Evolutionary conservation across 2,888 invertebrate genomes (phyloP).

Genomic region (Cremastinae sp.): DNA sequence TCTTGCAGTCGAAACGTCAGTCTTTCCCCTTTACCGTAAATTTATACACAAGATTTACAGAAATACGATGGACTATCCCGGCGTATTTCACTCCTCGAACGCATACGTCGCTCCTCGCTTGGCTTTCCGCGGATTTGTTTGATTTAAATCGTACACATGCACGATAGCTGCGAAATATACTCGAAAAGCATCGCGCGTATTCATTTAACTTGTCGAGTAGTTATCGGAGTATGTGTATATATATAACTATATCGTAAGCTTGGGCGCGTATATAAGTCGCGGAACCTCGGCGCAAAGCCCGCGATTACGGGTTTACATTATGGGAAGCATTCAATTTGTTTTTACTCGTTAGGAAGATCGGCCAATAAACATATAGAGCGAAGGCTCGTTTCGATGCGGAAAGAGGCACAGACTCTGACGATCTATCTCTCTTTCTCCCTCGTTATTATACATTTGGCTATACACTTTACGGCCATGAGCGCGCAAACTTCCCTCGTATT

Average conservation of each 20-base stretch:
- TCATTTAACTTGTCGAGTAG: constrained; percentile 47
- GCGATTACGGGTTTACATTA: constrained; percentile 35
- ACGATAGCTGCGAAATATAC: constrained; percentile 33
- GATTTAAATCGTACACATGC: constrained; percentile 42
- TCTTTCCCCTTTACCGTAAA: constrained; percentile 31
- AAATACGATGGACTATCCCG: constrained; percentile 15
- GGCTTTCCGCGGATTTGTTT: constrained; percentile 29
- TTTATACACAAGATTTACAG: constrained; percentile 32
- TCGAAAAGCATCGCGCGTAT: constrained; percentile 36
- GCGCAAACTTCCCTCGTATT: constrained; percentile 50
- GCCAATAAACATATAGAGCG: constrained; percentile 44
- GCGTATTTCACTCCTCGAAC: constrained; percentile 22
- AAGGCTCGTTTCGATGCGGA: constrained; percentile 31
- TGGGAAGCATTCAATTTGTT: constrained; percentile 53
- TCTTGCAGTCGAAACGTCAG: constrained; percentile 21
- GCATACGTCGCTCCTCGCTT: constrained; percentile 1
- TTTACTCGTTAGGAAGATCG: constrained; percentile 46
- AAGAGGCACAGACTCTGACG: constrained; percentile 30
- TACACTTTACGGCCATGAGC: constrained; percentile 52
- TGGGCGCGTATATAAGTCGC: background rate
- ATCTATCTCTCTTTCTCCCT: constrained; percentile 33
- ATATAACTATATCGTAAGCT: constrained; percentile 12
- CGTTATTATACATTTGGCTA: constrained; percentile 55
- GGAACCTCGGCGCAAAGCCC: constrained; percentile 17
- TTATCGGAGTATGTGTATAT: constrained; percentile 34